These are phyloP conservation scores for Boulengerochromis microlepis DNA, from an alignment of 2,113 vertebrate species.

Conservation along the genomic window DNA sequence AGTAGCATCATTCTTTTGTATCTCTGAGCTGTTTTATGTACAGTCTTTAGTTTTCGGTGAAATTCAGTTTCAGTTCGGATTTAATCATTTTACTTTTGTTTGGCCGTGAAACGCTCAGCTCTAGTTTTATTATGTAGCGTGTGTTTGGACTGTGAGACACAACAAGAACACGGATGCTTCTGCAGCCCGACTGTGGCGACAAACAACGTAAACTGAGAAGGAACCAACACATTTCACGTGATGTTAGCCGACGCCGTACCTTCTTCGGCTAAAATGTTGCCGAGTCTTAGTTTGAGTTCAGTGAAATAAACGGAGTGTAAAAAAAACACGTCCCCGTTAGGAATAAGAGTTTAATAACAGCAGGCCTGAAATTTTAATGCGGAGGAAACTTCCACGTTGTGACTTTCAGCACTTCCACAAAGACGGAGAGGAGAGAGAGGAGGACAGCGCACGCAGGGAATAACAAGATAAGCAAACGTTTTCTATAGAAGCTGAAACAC, in stretches of 20 bases:
- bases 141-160: fast-evolving
- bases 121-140: background rate
- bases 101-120: background rate
- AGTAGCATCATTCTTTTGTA: background rate
- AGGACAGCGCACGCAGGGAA: background rate
- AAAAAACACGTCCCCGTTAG: background rate
- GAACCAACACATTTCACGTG: fast-evolving
- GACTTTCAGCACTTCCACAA: background rate
- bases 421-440: background rate
- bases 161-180: background rate
- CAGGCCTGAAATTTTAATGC: background rate
- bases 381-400: background rate
- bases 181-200: background rate
- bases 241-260: fast-evolving
- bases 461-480: background rate
- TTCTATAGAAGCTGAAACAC: background rate
- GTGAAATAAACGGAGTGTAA: background rate
- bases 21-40: background rate
- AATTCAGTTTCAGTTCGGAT: background rate
- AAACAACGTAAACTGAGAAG: fast-evolving
- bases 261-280: background rate
- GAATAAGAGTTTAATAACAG: background rate
- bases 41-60: background rate
- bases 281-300: background rate
- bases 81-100: background rate